Conservation (phyloP, 2,113 vertebrate species). For the Sitta europaea region DNA sequence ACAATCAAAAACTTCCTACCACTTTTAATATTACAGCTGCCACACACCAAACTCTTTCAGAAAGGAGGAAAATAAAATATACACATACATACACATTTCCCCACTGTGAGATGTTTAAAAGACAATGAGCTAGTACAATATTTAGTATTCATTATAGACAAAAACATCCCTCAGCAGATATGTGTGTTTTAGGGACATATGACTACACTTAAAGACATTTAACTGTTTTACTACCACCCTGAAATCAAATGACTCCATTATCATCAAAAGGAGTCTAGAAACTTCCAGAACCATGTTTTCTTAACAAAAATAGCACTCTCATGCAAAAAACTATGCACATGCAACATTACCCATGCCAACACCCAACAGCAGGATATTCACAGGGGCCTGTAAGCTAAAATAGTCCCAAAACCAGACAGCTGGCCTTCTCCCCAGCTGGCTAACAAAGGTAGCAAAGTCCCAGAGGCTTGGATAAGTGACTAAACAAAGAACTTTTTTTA, state of each 20-base stretch:
- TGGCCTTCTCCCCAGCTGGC: neutral
- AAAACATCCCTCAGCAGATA: neutral
- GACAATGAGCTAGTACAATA: neutral
- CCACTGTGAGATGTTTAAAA: neutral
- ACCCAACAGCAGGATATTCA: neutral
- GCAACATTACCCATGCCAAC: neutral
- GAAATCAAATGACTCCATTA: neutral
- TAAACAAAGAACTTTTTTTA: neutral
- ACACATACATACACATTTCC: neutral
- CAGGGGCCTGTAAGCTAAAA: neutral
- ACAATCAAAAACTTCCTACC: neutral
- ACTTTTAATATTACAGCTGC: neutral
- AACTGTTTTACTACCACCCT: neutral
- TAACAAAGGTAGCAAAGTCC: neutral
- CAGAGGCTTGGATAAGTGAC: neutral
- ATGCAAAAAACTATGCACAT: neutral
- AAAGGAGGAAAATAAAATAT: neutral
- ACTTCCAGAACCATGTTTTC: neutral
- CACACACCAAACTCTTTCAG: neutral
- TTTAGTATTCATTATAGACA: neutral
- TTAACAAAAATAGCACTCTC: neutral
- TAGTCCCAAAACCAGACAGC: neutral
- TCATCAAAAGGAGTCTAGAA: neutral
- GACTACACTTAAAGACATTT: neutral
- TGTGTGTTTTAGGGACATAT: neutral